phyloP scores from a whole-genome alignment of 2,113 vertebrate species.

The Entosphenus tridentatus region DNA sequence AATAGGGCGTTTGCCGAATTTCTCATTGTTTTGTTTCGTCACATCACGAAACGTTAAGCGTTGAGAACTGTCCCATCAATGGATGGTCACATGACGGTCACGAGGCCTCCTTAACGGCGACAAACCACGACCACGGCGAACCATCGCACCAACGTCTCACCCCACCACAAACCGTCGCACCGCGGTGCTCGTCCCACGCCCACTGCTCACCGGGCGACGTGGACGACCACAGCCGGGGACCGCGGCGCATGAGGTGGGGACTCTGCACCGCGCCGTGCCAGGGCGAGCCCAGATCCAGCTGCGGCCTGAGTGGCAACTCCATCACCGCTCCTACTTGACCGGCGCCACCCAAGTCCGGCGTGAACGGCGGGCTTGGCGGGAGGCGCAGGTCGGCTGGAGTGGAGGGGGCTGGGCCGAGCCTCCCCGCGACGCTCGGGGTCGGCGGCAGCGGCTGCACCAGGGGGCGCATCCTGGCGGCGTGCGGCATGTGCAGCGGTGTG shows the following conservation, averaged over 20 bases:
- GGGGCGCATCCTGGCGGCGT: too few relatives aligned
- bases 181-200: too few relatives aligned
- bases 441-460: slow-evolving; percentile 16
- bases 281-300: slow-evolving; percentile 29
- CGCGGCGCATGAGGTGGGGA: slow-evolving; percentile 39
- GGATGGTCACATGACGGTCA: too few relatives aligned
- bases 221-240: slow-evolving; percentile 56
- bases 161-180: too few relatives aligned
- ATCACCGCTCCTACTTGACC: slow-evolving; percentile 29
- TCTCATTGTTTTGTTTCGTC: too few relatives aligned
- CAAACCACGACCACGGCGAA: too few relatives aligned
- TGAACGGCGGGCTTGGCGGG: slow-evolving; percentile 24
- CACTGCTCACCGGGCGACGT: slow-evolving; percentile 14
- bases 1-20: too few relatives aligned
- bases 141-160: too few relatives aligned
- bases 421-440: slow-evolving; percentile 27
- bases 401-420: slow-evolving; percentile 25
- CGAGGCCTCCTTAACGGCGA: too few relatives aligned
- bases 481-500: too few relatives aligned
- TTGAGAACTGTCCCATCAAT: too few relatives aligned
- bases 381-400: slow-evolving; percentile 14
- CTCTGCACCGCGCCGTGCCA: slow-evolving; percentile 38
- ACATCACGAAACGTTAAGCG: too few relatives aligned
- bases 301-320: neutral
- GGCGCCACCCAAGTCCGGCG: slow-evolving; percentile 31